Evolutionary conservation across 1,140 invertebrate genomes (phyloP).

Genomic region (Ptiloglossa arizonensis): DNA sequence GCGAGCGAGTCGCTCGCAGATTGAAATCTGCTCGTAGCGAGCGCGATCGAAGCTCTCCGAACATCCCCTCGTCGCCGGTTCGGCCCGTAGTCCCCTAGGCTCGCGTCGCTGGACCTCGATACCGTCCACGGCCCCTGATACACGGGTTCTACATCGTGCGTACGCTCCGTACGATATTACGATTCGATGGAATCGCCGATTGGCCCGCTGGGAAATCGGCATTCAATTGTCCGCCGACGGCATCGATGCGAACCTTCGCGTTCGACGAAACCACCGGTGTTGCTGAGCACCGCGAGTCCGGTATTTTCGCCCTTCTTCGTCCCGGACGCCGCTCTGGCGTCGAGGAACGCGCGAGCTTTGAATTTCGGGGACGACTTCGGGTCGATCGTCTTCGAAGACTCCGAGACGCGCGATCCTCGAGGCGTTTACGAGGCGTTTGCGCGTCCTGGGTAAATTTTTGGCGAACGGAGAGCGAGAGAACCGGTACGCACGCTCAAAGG

Average conservation of each 20-base stretch:
- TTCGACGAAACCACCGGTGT: conserved; percentile 13
- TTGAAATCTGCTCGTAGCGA: conserved; percentile 67
- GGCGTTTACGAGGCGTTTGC: too few species aligned
- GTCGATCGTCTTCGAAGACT: too few species aligned
- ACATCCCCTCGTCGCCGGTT: conserved; percentile 1
- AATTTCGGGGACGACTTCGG: too few species aligned
- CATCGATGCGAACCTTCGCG: conserved; percentile 63
- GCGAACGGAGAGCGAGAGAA: too few species aligned
- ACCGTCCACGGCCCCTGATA: conserved; percentile 29
- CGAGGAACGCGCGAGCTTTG: too few species aligned
- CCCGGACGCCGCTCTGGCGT: too few species aligned
- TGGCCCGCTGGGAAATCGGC: conserved; percentile 73
- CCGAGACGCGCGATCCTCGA: too few species aligned
- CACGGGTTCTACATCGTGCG: conserved; percentile 62
- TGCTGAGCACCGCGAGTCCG: neutral
- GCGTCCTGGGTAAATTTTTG: too few species aligned
- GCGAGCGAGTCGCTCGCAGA: conserved; percentile 46
- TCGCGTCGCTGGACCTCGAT: conserved; percentile 23
- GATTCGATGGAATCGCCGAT: conserved; percentile 74
- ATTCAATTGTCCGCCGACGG: conserved; percentile 73
- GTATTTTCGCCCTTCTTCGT: neutral
- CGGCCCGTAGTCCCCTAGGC: neutral
- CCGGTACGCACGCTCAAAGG: too few species aligned
- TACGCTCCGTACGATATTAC: conserved; percentile 71
- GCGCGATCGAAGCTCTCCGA: neutral